Conservation (phyloP, 2,888 invertebrate genomes). For the Leucophora obtusa region DNA sequence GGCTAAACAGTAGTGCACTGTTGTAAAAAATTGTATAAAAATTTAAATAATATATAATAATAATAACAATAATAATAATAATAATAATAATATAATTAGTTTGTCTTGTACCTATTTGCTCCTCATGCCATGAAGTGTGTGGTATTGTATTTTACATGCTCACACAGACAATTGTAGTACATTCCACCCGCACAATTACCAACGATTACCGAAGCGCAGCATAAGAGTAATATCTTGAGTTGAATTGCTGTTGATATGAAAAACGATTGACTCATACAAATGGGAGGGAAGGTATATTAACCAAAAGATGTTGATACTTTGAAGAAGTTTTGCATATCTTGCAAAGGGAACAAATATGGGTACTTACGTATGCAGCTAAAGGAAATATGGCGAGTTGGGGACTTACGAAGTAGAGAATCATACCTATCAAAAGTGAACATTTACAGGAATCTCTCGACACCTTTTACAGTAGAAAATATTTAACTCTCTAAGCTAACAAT, state of each 20-base stretch:
- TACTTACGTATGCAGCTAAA: no score
- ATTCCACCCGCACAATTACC: slow-evolving; percentile 56
- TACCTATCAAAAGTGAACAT: no score
- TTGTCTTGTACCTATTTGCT: no score
- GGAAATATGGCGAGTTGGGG: no score
- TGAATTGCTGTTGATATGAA: slow-evolving; percentile 33
- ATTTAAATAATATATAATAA: slow-evolving; percentile 48
- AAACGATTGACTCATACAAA: background rate
- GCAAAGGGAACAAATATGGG: no score
- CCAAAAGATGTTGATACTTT: background rate
- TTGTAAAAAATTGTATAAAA: slow-evolving; percentile 16
- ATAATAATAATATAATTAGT: slow-evolving; percentile 23
- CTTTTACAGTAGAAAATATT: no score
- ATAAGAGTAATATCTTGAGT: slow-evolving; percentile 48
- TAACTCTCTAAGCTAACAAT: no score
- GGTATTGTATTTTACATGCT: slow-evolving; percentile 21
- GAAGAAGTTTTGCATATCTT: no score
- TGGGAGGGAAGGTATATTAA: slow-evolving; percentile 10
- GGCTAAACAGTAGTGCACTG: background rate
- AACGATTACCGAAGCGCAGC: slow-evolving; percentile 51
- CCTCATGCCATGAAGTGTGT: no score
- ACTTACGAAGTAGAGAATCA: no score
- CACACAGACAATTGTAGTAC: slow-evolving; percentile 8
- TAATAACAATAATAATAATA: no score
- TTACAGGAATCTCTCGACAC: no score